These are phyloP conservation scores for Sarcophaga bullata DNA, from an alignment of 1,140 invertebrate species.

Conservation along the genomic window DNA sequence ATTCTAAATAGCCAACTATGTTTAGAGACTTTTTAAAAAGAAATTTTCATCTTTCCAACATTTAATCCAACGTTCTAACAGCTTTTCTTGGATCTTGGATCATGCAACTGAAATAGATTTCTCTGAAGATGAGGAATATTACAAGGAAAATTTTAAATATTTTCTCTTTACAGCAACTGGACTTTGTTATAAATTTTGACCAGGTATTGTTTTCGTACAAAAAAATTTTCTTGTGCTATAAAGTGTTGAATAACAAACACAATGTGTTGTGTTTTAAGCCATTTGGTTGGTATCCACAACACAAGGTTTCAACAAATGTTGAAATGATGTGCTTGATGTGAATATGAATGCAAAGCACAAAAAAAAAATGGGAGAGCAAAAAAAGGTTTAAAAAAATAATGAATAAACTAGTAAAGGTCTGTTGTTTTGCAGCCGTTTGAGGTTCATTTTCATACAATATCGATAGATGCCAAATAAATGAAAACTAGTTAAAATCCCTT, in stretches of 20 bases:
- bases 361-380: not conserved
- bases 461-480: constrained; percentile 17
- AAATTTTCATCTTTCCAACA: too few species aligned
- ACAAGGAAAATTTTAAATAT: too few species aligned
- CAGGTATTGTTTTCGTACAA: not conserved
- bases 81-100: too few species aligned
- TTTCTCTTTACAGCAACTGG: too few species aligned
- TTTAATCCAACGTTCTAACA: too few species aligned
- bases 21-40: too few species aligned
- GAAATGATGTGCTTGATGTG: constrained; percentile 12
- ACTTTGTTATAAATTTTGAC: not conserved
- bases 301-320: not conserved
- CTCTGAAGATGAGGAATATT: too few species aligned
- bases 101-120: too few species aligned
- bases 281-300: constrained; percentile 20
- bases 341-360: not conserved
- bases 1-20: too few species aligned
- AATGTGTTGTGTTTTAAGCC: constrained; percentile 21
- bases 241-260: not conserved
- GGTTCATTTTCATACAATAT: constrained; percentile 21
- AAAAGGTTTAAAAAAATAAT: too few species aligned
- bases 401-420: not conserved
- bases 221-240: not conserved
- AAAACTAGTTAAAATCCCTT: constrained; percentile 14
- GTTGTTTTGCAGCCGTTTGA: constrained; percentile 1